phyloP scores from a whole-genome alignment of 2,888 invertebrate genomes.

The Xanthorhoe designata region DNA sequence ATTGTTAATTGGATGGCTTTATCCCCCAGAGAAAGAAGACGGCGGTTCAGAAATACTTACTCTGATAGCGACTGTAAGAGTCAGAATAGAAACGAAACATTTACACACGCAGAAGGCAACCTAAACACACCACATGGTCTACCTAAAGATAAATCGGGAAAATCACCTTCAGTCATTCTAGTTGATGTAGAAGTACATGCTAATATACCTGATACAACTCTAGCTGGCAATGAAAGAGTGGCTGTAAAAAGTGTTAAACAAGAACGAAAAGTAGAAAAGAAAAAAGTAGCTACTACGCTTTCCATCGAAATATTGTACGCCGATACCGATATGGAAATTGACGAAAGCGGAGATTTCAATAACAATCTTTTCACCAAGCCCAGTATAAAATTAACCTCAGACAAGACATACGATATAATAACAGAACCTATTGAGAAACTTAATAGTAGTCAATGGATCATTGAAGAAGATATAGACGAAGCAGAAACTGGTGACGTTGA shows the following conservation, averaged over 20 bases:
- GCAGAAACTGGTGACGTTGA: slow-evolving; percentile 42
- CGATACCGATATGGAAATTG: slow-evolving; percentile 28
- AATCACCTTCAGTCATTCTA: slow-evolving; percentile 36
- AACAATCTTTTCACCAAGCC: slow-evolving; percentile 31
- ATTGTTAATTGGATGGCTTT: slow-evolving; percentile 63
- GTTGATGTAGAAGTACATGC: slow-evolving; percentile 42
- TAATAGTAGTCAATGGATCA: slow-evolving; percentile 56
- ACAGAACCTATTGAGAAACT: slow-evolving; percentile 55
- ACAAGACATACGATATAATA: slow-evolving; percentile 38
- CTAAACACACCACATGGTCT: neutral
- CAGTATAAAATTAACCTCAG: slow-evolving; percentile 23
- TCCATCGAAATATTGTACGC: slow-evolving; percentile 32
- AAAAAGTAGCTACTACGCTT: slow-evolving; percentile 20
- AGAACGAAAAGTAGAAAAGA: slow-evolving; percentile 11
- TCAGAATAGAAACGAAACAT: slow-evolving; percentile 10
- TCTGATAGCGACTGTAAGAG: slow-evolving; percentile 13
- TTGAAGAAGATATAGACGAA: slow-evolving; percentile 42
- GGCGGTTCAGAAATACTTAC: slow-evolving; percentile 46
- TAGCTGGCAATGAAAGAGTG: slow-evolving; percentile 13
- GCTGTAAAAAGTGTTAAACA: slow-evolving; percentile 12
- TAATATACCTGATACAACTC: neutral
- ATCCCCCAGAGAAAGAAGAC: slow-evolving; percentile 64
- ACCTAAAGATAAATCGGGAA: slow-evolving; percentile 7
- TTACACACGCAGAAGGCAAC: slow-evolving; percentile 34
- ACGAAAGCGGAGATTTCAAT: slow-evolving; percentile 33